Evolutionary conservation across 2,113 vertebrate species (phyloP), one percentile per base, ranked within the genome.

Genomic region (Vidua macroura): DNA sequence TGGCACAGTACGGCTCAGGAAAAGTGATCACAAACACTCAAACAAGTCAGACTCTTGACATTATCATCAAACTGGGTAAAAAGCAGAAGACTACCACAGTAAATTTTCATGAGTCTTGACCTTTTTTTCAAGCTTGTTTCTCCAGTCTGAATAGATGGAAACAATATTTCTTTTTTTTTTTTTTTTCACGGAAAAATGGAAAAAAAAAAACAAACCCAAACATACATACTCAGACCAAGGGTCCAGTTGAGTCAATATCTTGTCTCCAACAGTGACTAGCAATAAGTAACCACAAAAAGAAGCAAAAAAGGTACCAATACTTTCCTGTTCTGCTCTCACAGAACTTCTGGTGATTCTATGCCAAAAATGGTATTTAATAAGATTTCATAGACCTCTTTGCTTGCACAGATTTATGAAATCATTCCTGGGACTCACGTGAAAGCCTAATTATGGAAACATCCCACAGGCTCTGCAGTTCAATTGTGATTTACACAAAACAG

Each of bases 391-490:
- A 24, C 24, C 13, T 76, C 35, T 74, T 82, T 67, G 20, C 19
- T 88, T 85, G 43, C 24, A 13, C 0, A 1, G 52, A 46, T 83
- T 75, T 76, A 68, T 33, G 12, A 77, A 82, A 74, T 58, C 0
- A 0, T 43, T 92, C 62, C 43, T 53, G 78, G 31, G 62, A 67
- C 39, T 63, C 58, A 22, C 12, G 31, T 33, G 56, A 66, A 67
- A 83, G 70, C 48, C 53, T 24, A 79, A 37, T 15, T 79, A 51
- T 18, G 17, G 46, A 74, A 86, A 63, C 1, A 18, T 18, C 27
- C 33, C 0, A 0, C 0, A 3, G 80, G 35, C 30, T 83, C 52
- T 86, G 72, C 1, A 8, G 27, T 73, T 88, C 53, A 72, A 41
- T 58, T 80, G 33, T 6, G 6, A 60, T 80, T 75, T 73, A 51